Evolutionary conservation across 2,888 invertebrate species (phyloP), one percentile per base, ranked within the genome.

Genomic region (Liopterus haemorrhoidalis): DNA sequence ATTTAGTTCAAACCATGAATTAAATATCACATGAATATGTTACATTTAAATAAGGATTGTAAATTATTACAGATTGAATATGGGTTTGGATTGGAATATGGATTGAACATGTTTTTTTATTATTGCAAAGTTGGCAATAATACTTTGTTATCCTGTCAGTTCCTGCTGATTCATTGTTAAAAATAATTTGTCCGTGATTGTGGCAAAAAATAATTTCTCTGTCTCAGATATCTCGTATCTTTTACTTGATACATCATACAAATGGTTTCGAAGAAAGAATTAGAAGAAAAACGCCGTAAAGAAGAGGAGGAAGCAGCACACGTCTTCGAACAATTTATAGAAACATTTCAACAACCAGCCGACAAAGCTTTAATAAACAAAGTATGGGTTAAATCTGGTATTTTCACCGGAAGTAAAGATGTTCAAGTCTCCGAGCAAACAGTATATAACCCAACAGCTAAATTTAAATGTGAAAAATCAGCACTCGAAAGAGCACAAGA

Each of bases 261-360:
- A 8, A 39, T 24, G 40, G 57, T 57, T 54, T 81, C 84, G 12
- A 85, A 85, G 62, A 82, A 79, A 56, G 83, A 85, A 64, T 64
- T 82, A n/a, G 87, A 88, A 60, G 85, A 88, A 50, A 78, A 82
- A 51, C 76, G 81, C 50, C 86, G 86, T 63, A 82, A 84, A 57
- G 85, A 88, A 61, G 88, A 90, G 60, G 85, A 89, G 60, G 85
- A 86, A 68, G 90, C 86, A 1, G 90, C 90, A 48, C 82, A 86
- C 69, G 88, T 86, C 1, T 95, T 92, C 67, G 87, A 94, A 72
- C 94, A 96, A 66, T 96, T 95, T 75, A 90, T 96, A 39, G 89
- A 90, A 53, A 91, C 93, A 2, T 96, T 96, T 69, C 91, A 93
- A 75, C 90, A 78, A 0, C 81, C 84, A 0, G 77, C 78, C 37